Evolutionary conservation across 1,140 invertebrate genomes (phyloP).

Genomic region (Elysia chlorotica): DNA sequence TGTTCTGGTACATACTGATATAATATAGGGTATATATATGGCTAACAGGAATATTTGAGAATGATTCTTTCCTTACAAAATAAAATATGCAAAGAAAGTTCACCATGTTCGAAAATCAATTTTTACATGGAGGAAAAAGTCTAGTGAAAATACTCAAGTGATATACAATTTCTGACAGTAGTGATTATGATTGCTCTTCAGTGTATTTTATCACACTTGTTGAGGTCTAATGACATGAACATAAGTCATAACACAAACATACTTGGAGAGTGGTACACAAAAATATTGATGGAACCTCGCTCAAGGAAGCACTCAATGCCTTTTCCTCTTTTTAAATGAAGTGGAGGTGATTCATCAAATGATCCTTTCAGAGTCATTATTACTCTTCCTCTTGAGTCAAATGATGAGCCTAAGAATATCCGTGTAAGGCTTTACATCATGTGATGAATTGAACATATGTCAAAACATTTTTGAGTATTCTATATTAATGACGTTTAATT

Average conservation of each 20-base stretch:
- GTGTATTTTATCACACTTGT: not conserved
- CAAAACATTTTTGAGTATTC: not conserved
- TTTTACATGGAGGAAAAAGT: not conserved
- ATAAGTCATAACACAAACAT: not conserved
- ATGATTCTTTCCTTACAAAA: too few relatives aligned
- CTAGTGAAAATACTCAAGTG: not conserved
- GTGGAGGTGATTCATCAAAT: not conserved
- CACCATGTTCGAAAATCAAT: too few relatives aligned
- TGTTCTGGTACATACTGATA: too few relatives aligned
- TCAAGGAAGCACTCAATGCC: not conserved
- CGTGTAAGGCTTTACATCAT: not conserved
- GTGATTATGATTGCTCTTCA: not conserved
- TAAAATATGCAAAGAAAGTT: too few relatives aligned
- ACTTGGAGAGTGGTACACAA: not conserved
- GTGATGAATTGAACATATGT: not conserved
- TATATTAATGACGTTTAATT: not conserved
- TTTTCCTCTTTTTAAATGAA: not conserved
- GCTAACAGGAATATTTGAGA: too few relatives aligned
- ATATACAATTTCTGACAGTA: not conserved
- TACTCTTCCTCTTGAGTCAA: not conserved
- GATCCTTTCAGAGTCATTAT: not conserved
- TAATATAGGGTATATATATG: too few relatives aligned
- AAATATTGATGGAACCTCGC: not conserved
- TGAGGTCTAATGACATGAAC: not conserved
- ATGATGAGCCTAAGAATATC: not conserved